Percentiles rank a stretch among this genome's conserved stretches.
Evolutionary conservation across 2,888 invertebrate species (phyloP).

Genomic region (Entomobrya proxima): DNA sequence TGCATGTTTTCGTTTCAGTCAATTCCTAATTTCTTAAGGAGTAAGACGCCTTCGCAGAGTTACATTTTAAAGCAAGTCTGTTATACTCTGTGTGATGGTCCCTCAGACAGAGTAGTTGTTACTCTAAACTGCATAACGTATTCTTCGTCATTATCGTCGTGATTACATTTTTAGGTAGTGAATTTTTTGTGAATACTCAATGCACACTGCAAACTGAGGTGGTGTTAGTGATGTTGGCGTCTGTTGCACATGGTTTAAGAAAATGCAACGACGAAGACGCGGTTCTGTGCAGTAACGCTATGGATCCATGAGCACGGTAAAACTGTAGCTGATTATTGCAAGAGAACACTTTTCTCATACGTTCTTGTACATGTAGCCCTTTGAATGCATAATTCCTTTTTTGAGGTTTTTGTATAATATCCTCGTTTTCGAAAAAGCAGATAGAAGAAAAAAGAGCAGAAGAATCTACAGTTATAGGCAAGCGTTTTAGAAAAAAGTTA

Average conservation of each 20-base stretch:
- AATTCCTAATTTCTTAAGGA: conserved; percentile 18
- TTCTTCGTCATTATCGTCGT: neutral
- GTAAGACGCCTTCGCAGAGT: neutral
- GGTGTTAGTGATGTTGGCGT: conserved; percentile 2
- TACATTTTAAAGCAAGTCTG: neutral
- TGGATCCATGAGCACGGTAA: conserved; percentile 26
- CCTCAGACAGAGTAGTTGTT: neutral
- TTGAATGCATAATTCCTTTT: conserved; percentile 6
- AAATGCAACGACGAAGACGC: neutral
- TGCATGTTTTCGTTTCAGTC: conserved; percentile 4
- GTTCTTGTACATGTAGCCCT: neutral
- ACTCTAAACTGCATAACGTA: neutral
- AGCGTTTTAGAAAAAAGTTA: neutral
- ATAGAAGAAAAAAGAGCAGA: neutral
- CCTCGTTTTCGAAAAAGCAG: conserved; percentile 23
- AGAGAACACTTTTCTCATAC: neutral
- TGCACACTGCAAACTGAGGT: neutral
- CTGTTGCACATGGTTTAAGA: conserved; percentile 24
- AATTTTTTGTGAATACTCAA: conserved; percentile 6
- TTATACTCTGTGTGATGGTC: neutral
- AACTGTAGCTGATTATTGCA: neutral
- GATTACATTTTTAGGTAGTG: conserved; percentile 22
- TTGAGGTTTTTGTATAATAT: conserved; percentile 27
- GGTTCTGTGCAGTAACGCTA: neutral
- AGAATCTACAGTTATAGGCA: conserved; percentile 1